Evolutionary conservation across 2,797 vertebrate genomes (phyloP), one percentile per base, ranked within the genome.

Genomic region (Spinus olivaceus): DNA sequence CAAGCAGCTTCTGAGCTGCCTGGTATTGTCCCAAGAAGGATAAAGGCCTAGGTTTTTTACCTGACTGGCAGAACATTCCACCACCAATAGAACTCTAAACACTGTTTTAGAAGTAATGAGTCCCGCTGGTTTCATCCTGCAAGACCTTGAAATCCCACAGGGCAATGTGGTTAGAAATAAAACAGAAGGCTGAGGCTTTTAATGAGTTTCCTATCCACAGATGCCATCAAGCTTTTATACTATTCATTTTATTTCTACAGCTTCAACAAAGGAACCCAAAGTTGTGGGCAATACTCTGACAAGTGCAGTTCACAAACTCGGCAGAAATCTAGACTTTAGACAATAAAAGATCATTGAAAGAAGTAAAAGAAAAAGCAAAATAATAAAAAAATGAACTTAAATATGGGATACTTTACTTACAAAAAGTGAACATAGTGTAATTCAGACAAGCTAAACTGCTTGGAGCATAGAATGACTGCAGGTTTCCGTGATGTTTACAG

Each of bases 41-140:
- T 98, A 98, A 98, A 98, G 98, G 96, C 97, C 98, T 97, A 98
- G 98, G 97, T 98, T 98, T 98, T 98, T 98, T 98, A 98, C 98
- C 98, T 99, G 98, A 98, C 97, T 97, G 98, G 98, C 98, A 98
- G 98, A 98, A 98, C 98, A 98, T 98, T 98, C 98, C 97, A 97
- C 94, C 96, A 97, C 97, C 97, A 98, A 98, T 97, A 98, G 97
- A 97, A 97, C 97, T 98, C 97, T 93, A 98, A 98, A 98, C 97
- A 97, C 97, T 98, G 97, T 98, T 98, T 98, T 98, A 98, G 97
- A 97, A 98, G 98, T 98, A 98, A 98, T 98, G 98, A 99, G 98
- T 97, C 97, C 98, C 97, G 98, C 98, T 98, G 98, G 96, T 98
- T 98, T 98, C 97, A 97, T 98, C 97, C 97, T 97, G 97, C 97